Conservation (phyloP, 2,888 invertebrate genomes). For the Seira musarum region DNA sequence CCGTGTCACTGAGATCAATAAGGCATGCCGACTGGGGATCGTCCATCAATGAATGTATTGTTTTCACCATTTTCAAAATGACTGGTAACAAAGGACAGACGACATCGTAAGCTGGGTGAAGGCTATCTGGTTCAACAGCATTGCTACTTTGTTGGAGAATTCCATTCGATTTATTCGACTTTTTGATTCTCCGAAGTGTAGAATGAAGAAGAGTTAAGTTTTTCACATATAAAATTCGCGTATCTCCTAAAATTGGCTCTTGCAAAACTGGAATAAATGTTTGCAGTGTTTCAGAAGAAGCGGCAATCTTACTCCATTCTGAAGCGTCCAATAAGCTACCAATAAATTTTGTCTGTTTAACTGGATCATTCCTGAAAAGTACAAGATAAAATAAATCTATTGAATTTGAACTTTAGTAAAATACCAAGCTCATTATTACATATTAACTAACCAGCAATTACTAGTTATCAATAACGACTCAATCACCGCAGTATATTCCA, state of each 20-base stretch:
- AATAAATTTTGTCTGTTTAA: conserved; percentile 63
- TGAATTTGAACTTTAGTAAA: neutral
- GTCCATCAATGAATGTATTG: conserved; percentile 63
- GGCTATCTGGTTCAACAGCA: conserved; percentile 8
- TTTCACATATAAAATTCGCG: conserved; percentile 52
- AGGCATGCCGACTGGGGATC: conserved; percentile 49
- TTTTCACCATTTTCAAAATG: conserved; percentile 64
- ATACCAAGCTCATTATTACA: too few relatives aligned
- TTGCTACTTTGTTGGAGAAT: conserved; percentile 23
- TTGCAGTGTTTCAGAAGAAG: conserved; percentile 40
- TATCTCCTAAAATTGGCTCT: conserved; percentile 56
- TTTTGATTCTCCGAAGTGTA: conserved; percentile 57
- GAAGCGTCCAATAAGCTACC: conserved; percentile 49
- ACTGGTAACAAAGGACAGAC: conserved; percentile 62
- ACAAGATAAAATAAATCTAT: neutral
- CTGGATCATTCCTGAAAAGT: conserved; percentile 59
- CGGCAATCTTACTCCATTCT: conserved; percentile 65
- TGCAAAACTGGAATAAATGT: conserved; percentile 51
- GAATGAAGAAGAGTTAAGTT: conserved; percentile 59
- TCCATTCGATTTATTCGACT: conserved; percentile 34
- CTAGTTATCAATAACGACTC: conserved; percentile 66
- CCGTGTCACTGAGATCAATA: conserved; percentile 59
- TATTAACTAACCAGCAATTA: conserved; percentile 62
- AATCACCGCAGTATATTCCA: conserved; percentile 61
- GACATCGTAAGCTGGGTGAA: conserved; percentile 60